Percentiles rank a stretch among this genome's conserved stretches.
These are phyloP conservation scores for Nephrotoma guestfalica DNA, from an alignment of 2,888 invertebrate genomes.

Conservation along the genomic window DNA sequence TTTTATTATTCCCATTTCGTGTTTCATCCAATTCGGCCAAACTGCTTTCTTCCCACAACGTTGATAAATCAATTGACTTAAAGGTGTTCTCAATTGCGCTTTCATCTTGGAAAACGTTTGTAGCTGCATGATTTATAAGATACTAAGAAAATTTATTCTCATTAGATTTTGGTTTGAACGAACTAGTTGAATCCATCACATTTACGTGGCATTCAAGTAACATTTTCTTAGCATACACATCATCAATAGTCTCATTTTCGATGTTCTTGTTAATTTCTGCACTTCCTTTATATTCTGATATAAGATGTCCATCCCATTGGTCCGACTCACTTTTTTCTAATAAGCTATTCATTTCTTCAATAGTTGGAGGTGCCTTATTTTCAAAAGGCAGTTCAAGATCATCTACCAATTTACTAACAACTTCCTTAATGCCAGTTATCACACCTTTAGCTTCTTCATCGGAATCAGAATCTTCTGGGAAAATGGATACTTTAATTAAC, in stretches of 20 bases:
- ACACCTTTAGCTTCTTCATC: neutral
- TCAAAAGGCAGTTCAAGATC: too few species aligned
- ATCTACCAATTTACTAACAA: neutral
- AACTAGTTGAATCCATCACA: neutral
- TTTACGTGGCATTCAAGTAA: neutral
- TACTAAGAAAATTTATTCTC: neutral
- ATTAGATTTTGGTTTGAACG: neutral
- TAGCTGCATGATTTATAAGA: neutral
- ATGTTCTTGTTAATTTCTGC: neutral
- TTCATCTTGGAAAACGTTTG: neutral
- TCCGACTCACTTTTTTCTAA: too few species aligned
- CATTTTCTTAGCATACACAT: too few species aligned
- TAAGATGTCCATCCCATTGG: neutral
- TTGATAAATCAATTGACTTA: neutral
- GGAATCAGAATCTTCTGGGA: neutral
- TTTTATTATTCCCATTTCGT: neutral
- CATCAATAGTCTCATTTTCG: neutral
- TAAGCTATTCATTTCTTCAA: too few species aligned
- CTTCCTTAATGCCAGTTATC: neutral
- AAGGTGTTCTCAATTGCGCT: neutral
- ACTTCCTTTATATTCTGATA: neutral
- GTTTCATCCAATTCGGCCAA: neutral
- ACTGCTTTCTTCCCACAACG: neutral
- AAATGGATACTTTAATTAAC: neutral
- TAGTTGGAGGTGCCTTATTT: too few species aligned